Conservation (phyloP, 2,888 invertebrate genomes). For the Timema podura region DNA sequence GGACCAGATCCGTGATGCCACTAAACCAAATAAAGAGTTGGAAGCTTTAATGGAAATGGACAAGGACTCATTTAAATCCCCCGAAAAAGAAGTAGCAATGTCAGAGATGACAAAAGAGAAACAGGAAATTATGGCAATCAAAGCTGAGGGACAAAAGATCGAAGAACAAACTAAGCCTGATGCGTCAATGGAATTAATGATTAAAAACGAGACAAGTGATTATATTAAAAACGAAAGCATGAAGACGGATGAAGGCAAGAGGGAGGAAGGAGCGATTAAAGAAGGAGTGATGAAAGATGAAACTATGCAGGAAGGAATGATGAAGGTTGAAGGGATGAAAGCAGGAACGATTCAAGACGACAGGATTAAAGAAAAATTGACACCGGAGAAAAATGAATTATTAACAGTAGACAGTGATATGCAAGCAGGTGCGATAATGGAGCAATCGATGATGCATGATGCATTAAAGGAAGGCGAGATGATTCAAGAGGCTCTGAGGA, state of each 20-base stretch:
- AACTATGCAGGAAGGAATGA: too few species aligned
- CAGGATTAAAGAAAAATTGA: too few species aligned
- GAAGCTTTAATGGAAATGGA: background rate
- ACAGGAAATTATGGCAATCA: background rate
- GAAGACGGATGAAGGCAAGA: background rate
- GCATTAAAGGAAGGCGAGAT: conserved; percentile 3
- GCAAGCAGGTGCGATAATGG: conserved; percentile 38
- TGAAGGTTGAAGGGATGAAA: conserved; percentile 1
- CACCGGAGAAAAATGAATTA: too few species aligned
- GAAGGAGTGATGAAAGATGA: background rate
- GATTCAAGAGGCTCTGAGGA: conserved; percentile 9
- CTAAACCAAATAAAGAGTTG: background rate
- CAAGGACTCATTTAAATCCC: conserved; percentile 10
- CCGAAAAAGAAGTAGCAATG: conserved; percentile 34
- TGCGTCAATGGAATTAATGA: background rate
- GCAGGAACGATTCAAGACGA: background rate
- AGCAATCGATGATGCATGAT: conserved; percentile 20
- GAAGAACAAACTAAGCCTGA: background rate
- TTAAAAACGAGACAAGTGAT: background rate
- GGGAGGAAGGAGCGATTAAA: background rate
- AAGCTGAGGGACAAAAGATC: background rate
- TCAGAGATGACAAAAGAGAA: conserved; percentile 30
- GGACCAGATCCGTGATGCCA: background rate
- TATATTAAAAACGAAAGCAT: background rate
- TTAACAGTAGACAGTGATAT: too few species aligned